Base-by-base conservation (phyloP, 2,113 vertebrate species). In the Sander lucioperca region DNA sequence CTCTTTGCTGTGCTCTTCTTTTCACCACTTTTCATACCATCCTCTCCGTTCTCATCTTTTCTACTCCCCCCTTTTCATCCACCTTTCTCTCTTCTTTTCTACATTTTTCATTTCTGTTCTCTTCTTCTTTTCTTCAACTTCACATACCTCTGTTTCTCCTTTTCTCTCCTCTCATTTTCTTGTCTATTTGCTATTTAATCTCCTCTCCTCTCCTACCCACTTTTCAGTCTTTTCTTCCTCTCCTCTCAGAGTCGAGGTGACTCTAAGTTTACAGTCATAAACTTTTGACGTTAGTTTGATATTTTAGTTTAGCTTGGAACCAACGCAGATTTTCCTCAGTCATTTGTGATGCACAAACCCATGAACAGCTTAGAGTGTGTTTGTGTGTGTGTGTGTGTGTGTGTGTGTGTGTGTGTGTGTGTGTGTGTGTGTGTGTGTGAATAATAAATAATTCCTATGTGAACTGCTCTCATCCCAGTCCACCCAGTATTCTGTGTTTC, bases 201-300 rank as follows among this genome's bases (percentile, higher is more conserved):
- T 27, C 27, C 27, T 18, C 14, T 65, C 39, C n/a, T 48, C 45
- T 33, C 12, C 14, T 30, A 6, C 39, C 39, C 39, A 43, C 39
- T 43, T 43, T 2, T 25, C 3, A n/a, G 21, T 54, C 23, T 6
- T 23, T 56, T 5, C 16, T 25, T 23, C n/a, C 21, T n/a, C 30
- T 36, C 15, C 5, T 59, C 36, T 67, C n/a, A 10, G 58, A 61
- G 66, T 33, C 0, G 72, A 90, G 85, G 83, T 91, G 86, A 91
- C 77, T 88, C 59, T 9, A n/a, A 76, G 83, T 92, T 92, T 84
- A 77, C 80, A 72, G 30, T 80, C 82, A 73, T 88, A 91, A 93
- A 93, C 77, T 79, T 79, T 89, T 80, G 80, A 88, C 27, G 39
- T 86, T 77, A 70, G 74, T 62, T 84, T 77, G 66, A 83, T 76